Conservation (phyloP, 2,797 vertebrate species). For the Orientallactaga sibirica region DNA sequence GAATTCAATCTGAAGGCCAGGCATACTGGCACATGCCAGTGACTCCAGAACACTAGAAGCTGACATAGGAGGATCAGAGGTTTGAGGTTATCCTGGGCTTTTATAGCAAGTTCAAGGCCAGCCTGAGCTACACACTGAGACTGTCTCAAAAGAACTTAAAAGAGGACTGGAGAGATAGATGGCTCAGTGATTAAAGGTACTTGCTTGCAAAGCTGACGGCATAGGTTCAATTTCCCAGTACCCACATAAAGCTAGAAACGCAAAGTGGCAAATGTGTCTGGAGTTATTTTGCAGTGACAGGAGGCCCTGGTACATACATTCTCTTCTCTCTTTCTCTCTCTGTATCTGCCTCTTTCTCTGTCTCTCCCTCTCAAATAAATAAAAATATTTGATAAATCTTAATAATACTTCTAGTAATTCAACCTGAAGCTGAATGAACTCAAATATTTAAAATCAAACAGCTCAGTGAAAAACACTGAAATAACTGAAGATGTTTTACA, state of each 20-base stretch:
- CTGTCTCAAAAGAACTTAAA: background rate
- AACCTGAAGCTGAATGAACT: background rate
- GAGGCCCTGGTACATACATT: too few relatives aligned
- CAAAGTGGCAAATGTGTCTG: too few relatives aligned
- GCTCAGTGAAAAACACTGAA: background rate
- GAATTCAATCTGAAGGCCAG: background rate
- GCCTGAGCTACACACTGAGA: background rate
- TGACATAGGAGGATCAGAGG: background rate
- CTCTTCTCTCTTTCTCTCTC: too few relatives aligned
- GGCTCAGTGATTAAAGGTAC: too few relatives aligned
- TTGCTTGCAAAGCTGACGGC: too few relatives aligned
- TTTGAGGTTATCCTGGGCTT: background rate
- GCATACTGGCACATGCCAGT: background rate
- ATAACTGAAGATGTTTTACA: background rate
- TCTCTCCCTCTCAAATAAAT: too few relatives aligned
- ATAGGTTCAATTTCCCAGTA: too few relatives aligned
- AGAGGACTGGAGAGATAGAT: background rate
- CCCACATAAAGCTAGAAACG: too few relatives aligned
- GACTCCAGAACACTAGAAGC: background rate
- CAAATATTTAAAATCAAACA: constrained; percentile 34
- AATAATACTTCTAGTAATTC: background rate
- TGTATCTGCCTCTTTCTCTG: too few relatives aligned
- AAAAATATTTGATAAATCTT: too few relatives aligned
- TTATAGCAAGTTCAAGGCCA: background rate
- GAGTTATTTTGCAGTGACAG: too few relatives aligned